phyloP scores from a whole-genome alignment of 2,113 vertebrate species.

The Microcebus murinus region DNA sequence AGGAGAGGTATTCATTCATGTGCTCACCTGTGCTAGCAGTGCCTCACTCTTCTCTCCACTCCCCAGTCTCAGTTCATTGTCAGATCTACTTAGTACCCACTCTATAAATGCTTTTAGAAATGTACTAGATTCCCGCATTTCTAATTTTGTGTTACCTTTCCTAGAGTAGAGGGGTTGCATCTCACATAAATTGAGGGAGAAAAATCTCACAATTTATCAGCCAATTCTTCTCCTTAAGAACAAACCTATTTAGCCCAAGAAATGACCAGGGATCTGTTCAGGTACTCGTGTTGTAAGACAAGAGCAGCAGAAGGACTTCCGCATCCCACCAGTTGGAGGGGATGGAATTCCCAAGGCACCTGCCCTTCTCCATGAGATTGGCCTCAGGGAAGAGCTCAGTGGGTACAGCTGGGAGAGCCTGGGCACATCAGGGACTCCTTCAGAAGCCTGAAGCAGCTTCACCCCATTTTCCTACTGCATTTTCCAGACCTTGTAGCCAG shows the following conservation, averaged over 20 bases:
- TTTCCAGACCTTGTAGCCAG: background rate
- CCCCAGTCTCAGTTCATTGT: background rate
- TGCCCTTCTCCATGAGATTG: too few relatives aligned
- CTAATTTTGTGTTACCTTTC: background rate
- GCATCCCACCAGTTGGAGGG: accelerated
- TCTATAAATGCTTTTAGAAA: background rate
- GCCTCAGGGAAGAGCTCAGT: background rate
- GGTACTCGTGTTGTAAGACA: background rate
- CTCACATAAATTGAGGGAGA: background rate
- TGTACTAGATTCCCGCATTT: background rate
- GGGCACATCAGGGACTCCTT: background rate
- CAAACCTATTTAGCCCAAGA: background rate
- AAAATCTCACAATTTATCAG: background rate
- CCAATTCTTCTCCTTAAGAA: background rate
- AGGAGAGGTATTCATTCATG: background rate
- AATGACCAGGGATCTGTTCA: background rate
- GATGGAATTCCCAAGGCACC: accelerated
- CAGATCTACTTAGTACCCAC: background rate
- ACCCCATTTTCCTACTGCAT: background rate
- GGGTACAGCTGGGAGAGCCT: background rate
- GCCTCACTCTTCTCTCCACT: background rate
- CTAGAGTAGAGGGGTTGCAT: background rate
- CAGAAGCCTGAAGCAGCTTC: background rate
- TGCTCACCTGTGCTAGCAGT: background rate
- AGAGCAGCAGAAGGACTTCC: background rate